A percentile compares a stretch with the other conserved stretches of the same genome.
phyloP scores from a whole-genome alignment of 2,888 invertebrate species.

The Pollenia griseotomentosa region DNA sequence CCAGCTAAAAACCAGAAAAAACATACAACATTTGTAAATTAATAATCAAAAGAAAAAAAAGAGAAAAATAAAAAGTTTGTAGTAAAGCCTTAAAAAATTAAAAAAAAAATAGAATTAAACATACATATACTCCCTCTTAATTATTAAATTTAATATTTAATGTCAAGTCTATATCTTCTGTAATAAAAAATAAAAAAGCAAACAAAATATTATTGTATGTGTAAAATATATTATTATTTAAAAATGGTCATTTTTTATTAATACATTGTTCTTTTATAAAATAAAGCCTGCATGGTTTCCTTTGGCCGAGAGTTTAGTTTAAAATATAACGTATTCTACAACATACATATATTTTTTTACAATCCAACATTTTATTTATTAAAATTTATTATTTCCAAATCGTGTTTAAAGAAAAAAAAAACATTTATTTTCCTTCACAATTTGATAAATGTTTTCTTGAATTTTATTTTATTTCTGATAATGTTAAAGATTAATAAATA shows the following conservation, averaged over 20 bases:
- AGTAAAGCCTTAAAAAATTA: slow-evolving; percentile 60
- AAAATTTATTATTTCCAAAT: slow-evolving; percentile 12
- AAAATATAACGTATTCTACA: slow-evolving; percentile 16
- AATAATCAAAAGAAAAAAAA: slow-evolving; percentile 32
- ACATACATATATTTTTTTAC: slow-evolving; percentile 36
- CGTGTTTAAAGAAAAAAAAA: background rate
- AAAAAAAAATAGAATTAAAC: background rate
- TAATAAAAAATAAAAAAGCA: background rate
- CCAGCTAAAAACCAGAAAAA: background rate
- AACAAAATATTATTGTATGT: background rate
- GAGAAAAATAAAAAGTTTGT: slow-evolving; percentile 15
- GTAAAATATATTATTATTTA: slow-evolving; percentile 18
- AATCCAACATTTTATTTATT: slow-evolving; percentile 3
- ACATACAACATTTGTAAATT: slow-evolving; percentile 43
- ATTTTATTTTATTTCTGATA: background rate
- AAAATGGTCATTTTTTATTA: slow-evolving; percentile 26
- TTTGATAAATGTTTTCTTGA: background rate
- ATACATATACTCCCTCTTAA: slow-evolving; percentile 39
- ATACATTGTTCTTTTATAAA: background rate
- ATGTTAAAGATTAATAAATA: slow-evolving; percentile 34
- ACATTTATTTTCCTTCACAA: background rate
- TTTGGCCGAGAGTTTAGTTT: slow-evolving; percentile 34
- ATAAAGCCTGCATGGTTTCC: slow-evolving; percentile 4
- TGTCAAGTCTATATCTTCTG: slow-evolving; percentile 22
- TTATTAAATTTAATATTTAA: slow-evolving; percentile 32